Base-by-base conservation (phyloP, 2,113 vertebrate species). In the Entosphenus tridentatus region DNA sequence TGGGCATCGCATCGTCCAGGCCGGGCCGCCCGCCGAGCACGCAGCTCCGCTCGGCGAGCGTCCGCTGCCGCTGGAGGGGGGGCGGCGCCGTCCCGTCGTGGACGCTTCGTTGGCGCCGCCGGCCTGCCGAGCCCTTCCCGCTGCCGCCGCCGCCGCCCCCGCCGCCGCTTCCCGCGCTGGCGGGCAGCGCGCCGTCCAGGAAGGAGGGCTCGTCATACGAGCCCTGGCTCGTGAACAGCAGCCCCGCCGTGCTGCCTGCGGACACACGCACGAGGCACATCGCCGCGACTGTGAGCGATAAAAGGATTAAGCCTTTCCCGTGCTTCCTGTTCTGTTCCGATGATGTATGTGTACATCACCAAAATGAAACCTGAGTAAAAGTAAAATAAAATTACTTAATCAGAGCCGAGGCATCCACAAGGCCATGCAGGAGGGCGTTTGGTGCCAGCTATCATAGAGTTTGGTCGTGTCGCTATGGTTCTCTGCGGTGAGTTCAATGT, bases 11-110 rank as follows among this genome's bases (percentile, higher is more conserved):
- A 70, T 85, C 83, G 58, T 82, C 77, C 74, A 89, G 85, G 76
- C 95, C 89, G 10, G 80, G 75, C 16, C 89, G 81, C 55, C 81
- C 83, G 56, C 86, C 96, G 74, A 98, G 96, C 77, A 91, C 96
- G 72, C 89, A 91, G 75, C 86, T 97, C 74, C 88, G 87, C 72
- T 91, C 88, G 2, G 84, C 70, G 70, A 92, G 95, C 70, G 83
- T 71, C 71, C 88, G 95, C 73, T 85, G 84, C 12, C 84, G 74
- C 80, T 85, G 93, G n/a, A 65, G 62, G 9, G 62, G 21, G 21
- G 62, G 21, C 39, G 39, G 39, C 39, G 39, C 39, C 39, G 39
- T 39, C 39, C 39, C 39, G 39, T 39, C 39, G 39, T 39, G 39
- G 6, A 39, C 39, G 39, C 39, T 39, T 39, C 39, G 39, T 39